phyloP scores from a whole-genome alignment of 2,888 invertebrate genomes.

The Pilophorus perplexus region DNA sequence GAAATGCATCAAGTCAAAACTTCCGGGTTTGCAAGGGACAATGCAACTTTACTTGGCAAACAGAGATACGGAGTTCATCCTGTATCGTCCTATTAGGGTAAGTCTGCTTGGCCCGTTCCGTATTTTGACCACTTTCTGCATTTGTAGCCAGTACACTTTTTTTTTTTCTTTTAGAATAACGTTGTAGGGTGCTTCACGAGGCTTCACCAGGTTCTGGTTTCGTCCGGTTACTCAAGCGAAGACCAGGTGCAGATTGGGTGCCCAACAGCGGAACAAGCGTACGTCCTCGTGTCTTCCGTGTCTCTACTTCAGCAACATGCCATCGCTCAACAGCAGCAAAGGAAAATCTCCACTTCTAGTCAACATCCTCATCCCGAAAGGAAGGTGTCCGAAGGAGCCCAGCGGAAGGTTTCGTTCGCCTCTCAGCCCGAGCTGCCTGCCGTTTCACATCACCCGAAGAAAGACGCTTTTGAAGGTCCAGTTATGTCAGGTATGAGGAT shows the following conservation, averaged over 20 bases:
- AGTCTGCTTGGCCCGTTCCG: too few species aligned
- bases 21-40: slow-evolving; percentile 77
- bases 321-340: slow-evolving; percentile 33
- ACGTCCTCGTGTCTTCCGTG: slow-evolving; percentile 79
- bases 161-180: slow-evolving; percentile 65
- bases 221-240: slow-evolving; percentile 72
- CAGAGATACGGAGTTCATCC: slow-evolving; percentile 93
- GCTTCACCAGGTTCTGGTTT: slow-evolving; percentile 62
- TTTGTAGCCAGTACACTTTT: too few species aligned
- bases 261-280: slow-evolving; percentile 90
- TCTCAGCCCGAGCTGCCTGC: neutral
- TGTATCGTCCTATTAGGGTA: slow-evolving; percentile 83
- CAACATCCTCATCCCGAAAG: neutral
- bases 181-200: slow-evolving; percentile 85
- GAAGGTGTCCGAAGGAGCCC: neutral
- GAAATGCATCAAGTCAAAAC: slow-evolving; percentile 71
- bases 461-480: neutral
- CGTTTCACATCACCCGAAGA: neutral
- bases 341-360: slow-evolving; percentile 33
- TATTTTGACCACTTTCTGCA: too few species aligned
- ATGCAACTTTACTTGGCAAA: slow-evolving; percentile 96
- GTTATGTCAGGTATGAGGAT: slow-evolving; percentile 6
- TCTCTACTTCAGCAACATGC: slow-evolving; percentile 55
- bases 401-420: neutral
- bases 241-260: slow-evolving; percentile 81